Percentiles rank a stretch among this genome's conserved stretches.
Evolutionary conservation across 2,797 vertebrate species (phyloP).

Genomic region (Lacerta agilis): DNA sequence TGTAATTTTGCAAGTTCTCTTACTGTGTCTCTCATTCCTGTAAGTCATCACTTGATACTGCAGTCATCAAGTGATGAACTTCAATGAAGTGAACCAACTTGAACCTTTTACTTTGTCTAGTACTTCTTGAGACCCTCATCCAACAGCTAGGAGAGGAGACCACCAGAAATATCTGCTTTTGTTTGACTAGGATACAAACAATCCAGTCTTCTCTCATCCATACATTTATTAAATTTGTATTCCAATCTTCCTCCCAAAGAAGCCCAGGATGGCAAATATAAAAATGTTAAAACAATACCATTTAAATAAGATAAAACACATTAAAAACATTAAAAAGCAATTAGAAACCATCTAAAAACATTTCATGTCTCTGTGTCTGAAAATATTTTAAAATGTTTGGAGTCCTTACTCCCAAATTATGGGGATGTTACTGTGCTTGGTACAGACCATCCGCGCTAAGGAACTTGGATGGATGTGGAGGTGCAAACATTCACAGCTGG

Average conservation of each 20-base stretch:
- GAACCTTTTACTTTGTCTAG: background rate
- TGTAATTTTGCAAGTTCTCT: background rate
- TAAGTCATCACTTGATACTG: background rate
- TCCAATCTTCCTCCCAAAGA: no score
- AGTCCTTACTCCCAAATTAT: background rate
- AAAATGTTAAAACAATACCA: no score
- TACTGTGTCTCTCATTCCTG: background rate
- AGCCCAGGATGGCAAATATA: no score
- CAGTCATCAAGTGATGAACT: background rate
- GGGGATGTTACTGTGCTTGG: background rate
- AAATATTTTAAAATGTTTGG: no score
- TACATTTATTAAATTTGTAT: no score
- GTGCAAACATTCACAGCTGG: conserved; percentile 4
- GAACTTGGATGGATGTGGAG: background rate
- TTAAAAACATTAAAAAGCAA: no score
- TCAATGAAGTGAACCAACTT: background rate
- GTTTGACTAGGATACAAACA: no score
- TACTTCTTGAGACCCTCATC: background rate
- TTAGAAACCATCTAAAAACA: no score
- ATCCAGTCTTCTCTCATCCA: no score
- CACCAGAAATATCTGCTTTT: background rate
- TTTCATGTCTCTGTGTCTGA: no score
- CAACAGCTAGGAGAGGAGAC: background rate
- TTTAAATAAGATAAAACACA: no score
- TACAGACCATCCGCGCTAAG: background rate